Evolutionary conservation across 2,888 invertebrate species (phyloP).

Genomic region (Oscheius sp.): DNA sequence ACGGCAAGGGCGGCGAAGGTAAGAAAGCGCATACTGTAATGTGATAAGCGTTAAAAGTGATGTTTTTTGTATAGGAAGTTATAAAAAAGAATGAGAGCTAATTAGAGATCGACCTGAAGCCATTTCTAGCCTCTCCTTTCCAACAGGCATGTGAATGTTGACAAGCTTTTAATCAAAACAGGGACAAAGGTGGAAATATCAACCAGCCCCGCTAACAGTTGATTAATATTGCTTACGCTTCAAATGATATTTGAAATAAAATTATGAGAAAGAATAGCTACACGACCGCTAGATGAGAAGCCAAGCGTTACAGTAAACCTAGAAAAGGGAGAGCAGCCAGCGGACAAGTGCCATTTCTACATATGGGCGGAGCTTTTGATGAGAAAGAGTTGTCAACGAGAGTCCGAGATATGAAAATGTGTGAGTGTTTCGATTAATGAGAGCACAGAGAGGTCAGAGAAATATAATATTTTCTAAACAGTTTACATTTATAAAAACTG

Average conservation of each 20-base stretch:
- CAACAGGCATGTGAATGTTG: too few relatives aligned
- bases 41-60: too few relatives aligned
- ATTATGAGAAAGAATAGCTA: neutral
- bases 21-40: conserved; percentile 19
- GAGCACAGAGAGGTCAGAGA: conserved; percentile 1
- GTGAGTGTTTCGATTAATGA: conserved; percentile 1
- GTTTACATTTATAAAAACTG: too few relatives aligned
- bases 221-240: too few relatives aligned
- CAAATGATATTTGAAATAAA: neutral
- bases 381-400: conserved; percentile 17
- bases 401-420: conserved; percentile 6
- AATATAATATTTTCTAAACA: too few relatives aligned
- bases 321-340: too few relatives aligned
- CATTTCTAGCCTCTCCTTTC: too few relatives aligned
- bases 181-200: too few relatives aligned
- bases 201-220: too few relatives aligned
- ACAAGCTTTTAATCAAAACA: too few relatives aligned
- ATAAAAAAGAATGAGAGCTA: neutral
- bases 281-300: neutral
- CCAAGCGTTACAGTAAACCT: neutral
- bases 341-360: neutral
- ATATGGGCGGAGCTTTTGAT: conserved; percentile 20
- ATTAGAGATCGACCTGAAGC: neutral
- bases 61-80: neutral
- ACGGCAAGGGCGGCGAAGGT: neutral